These are phyloP conservation scores for Myanophis thanlyinensis DNA, from an alignment of 2,113 vertebrate genomes.

Conservation along the genomic window DNA sequence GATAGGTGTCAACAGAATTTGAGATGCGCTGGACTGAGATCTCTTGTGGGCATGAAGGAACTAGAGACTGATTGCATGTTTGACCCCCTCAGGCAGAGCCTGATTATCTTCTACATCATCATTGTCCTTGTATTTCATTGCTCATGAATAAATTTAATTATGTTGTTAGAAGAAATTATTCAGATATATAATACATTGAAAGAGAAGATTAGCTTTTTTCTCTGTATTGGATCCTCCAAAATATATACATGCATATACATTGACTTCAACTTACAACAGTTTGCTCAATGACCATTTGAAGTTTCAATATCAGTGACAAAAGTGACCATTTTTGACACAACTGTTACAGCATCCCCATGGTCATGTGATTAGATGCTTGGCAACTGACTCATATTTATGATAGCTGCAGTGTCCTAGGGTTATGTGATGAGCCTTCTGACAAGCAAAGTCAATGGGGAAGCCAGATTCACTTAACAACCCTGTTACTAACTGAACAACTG, in stretches of 20 bases:
- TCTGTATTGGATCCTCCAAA: neutral
- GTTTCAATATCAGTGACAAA: neutral
- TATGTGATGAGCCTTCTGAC: neutral
- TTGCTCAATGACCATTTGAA: neutral
- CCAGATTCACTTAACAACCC: neutral
- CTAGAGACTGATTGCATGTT: too few species aligned
- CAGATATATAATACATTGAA: neutral
- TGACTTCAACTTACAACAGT: neutral
- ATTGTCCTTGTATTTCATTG: neutral
- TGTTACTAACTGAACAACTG: neutral
- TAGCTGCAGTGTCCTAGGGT: neutral
- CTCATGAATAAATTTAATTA: neutral
- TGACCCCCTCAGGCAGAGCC: too few species aligned
- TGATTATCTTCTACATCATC: too few species aligned
- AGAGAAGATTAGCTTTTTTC: neutral
- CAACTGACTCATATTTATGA: neutral
- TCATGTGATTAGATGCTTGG: neutral
- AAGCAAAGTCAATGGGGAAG: neutral
- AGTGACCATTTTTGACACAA: neutral
- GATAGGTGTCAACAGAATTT: neutral
- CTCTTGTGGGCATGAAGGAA: too few species aligned
- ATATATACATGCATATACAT: neutral
- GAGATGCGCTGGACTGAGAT: neutral
- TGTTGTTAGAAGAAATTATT: neutral
- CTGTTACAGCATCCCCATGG: neutral